Conservation (phyloP, 23 tunicate species). For the Phallusia fumigata region DNA sequence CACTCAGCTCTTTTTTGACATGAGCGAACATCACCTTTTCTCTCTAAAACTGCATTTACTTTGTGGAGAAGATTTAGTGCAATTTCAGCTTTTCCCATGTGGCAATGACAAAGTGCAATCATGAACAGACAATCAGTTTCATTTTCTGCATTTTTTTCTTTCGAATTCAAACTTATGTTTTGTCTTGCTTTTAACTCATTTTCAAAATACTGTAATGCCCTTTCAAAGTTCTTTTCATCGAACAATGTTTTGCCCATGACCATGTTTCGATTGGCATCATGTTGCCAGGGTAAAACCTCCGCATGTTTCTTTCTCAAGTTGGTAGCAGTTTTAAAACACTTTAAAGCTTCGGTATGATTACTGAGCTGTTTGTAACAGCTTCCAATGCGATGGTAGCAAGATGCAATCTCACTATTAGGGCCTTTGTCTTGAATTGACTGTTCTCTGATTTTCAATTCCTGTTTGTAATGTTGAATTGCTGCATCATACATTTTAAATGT, state of each 20-base stretch:
- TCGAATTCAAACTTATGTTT: background rate
- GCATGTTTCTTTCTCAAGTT: background rate
- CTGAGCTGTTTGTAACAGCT: background rate
- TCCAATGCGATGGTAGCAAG: background rate
- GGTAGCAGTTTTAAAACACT: background rate
- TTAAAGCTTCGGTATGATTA: background rate
- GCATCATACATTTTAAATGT: background rate
- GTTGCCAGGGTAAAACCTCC: background rate
- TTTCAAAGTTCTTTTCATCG: background rate
- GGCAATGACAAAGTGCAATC: background rate
- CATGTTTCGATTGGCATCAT: background rate
- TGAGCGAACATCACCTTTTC: background rate
- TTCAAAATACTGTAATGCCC: background rate
- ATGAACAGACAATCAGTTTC: background rate
- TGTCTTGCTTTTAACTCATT: background rate
- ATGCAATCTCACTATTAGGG: background rate
- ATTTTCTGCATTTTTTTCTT: background rate
- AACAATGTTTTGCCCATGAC: background rate
- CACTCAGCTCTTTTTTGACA: background rate
- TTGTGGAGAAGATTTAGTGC: background rate
- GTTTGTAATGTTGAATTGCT: background rate
- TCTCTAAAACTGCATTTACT: background rate
- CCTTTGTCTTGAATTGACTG: background rate
- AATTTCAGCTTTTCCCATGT: background rate
- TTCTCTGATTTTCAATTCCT: background rate